Base-by-base conservation (phyloP, 2,888 invertebrate genomes). In the Corythucha ciliata region DNA sequence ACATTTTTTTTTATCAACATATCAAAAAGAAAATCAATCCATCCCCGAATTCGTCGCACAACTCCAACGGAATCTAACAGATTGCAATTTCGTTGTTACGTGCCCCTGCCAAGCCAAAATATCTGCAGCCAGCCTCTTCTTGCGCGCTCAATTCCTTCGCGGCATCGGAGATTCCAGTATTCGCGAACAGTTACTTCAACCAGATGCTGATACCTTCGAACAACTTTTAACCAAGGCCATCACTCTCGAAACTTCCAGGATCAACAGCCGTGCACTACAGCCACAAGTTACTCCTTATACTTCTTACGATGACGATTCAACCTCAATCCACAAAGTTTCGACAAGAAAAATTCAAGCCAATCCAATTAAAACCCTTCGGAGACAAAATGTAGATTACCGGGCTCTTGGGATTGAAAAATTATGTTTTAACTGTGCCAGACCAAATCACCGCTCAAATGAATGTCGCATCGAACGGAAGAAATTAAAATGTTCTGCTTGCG, bases 1-100 rank as follows among this genome's bases (percentile, higher is more conserved):
- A 44, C 54, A 52, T 24, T 52, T 52, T 33, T 54, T 54, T 27
- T 34, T 54, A 24, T 45, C 26, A 12, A 24, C 22, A 14, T 33
- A 34, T 29, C 42, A 48, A 29, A 24, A 55, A 14, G 45, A 54
- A 25, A 22, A 16, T 18, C 53, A 51, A 27, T 25, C 32, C 2
- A 51, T 53, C 16, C 21, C 53, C 6, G 53, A 53, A 14, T 50
- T 32, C 34, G 45, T 53, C 6, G 37, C 55, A 4, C 14, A 45
- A 6, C 37, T 41, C n/a, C n/a, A n/a, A n/a, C n/a, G n/a, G n/a
- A n/a, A n/a, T n/a, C n/a, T n/a, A n/a, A n/a, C n/a, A n/a, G 48
- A 48, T 18, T 37, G 39, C 22, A 22, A 48, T 20, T 39, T 48
- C 29, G 16, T 18, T 12, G 39, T 48, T 2, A 26, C n/a, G 25